Evolutionary conservation across 2,888 invertebrate genomes (phyloP).

Genomic region (Erpobdella octoculata): DNA sequence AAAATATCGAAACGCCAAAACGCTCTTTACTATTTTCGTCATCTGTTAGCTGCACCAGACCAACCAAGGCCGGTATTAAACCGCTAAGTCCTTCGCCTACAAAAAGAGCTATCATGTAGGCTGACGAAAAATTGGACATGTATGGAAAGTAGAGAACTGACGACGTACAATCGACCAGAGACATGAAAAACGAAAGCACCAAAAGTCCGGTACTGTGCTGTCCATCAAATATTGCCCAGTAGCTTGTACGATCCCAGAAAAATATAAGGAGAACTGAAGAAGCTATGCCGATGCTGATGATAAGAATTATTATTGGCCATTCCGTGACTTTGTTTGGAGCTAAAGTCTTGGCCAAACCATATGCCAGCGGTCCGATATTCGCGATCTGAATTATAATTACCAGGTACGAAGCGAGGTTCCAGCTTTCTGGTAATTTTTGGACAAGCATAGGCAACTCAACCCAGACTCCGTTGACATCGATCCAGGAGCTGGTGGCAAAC

Average conservation of each 20-base stretch:
- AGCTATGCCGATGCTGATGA: conserved; percentile 52
- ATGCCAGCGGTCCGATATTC: conserved; percentile 71
- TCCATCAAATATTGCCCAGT: conserved; percentile 49
- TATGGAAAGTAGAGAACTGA: conserved; percentile 79
- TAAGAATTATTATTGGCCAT: conserved; percentile 52
- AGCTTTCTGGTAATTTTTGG: conserved; percentile 71
- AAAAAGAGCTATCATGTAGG: conserved; percentile 72
- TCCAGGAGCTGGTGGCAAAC: conserved; percentile 69
- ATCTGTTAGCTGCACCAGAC: conserved; percentile 54
- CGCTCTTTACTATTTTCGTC: conserved; percentile 42
- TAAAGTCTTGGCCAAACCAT: conserved; percentile 52
- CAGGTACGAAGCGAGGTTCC: conserved; percentile 76
- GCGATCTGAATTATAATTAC: conserved; percentile 70
- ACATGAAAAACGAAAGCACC: conserved; percentile 62
- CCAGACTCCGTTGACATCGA: conserved; percentile 78
- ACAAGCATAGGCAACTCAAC: conserved; percentile 81
- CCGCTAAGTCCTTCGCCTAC: conserved; percentile 62
- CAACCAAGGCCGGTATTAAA: conserved; percentile 69
- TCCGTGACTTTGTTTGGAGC: conserved; percentile 41
- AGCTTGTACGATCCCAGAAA: conserved; percentile 58
- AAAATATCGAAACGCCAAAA: not conserved
- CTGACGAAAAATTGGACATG: conserved; percentile 62
- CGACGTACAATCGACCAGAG: conserved; percentile 74
- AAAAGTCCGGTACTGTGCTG: conserved; percentile 55
- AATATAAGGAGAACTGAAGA: conserved; percentile 53